phyloP scores from a whole-genome alignment of 2,113 vertebrate genomes.

The Pogonocichla stellata region DNA sequence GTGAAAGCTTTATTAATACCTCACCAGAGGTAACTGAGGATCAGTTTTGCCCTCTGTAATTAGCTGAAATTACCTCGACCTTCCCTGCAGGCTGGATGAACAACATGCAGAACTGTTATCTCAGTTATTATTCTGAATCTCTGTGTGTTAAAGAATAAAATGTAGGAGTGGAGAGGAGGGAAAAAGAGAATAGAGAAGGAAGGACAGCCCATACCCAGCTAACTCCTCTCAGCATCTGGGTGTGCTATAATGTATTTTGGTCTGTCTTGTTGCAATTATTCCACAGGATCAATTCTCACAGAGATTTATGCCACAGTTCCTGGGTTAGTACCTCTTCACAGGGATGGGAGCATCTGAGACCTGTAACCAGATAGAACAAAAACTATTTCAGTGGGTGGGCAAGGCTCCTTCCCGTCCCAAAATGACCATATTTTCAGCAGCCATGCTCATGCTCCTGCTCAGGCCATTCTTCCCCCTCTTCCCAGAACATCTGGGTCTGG shows the following conservation, averaged over 20 bases:
- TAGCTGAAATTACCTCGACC: slow-evolving; percentile 28
- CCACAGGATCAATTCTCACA: not conserved
- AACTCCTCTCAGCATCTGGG: not conserved
- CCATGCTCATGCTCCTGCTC: not conserved
- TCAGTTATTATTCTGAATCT: not conserved
- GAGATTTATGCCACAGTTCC: not conserved
- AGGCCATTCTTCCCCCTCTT: not conserved
- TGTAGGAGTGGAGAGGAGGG: not conserved
- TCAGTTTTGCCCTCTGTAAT: slow-evolving; percentile 40
- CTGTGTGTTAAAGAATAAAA: not conserved
- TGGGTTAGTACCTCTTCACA: not conserved
- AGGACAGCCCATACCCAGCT: not conserved
- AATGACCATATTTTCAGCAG: not conserved
- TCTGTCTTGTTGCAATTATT: not conserved
- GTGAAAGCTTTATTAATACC: slow-evolving; percentile 50
- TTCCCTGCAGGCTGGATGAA: slow-evolving; percentile 7
- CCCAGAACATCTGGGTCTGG: not conserved
- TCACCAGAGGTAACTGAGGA: not conserved
- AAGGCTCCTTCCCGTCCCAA: not conserved
- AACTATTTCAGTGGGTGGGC: not conserved
- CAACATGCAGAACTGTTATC: not conserved
- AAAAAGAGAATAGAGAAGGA: not conserved
- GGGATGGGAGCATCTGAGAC: not conserved
- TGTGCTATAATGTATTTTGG: not conserved
- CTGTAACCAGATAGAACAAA: not conserved